A percentile compares a stretch with the other conserved stretches of the same genome.
Conservation (phyloP, 2,113 vertebrate species). For the Desmodus rotundus region DNA sequence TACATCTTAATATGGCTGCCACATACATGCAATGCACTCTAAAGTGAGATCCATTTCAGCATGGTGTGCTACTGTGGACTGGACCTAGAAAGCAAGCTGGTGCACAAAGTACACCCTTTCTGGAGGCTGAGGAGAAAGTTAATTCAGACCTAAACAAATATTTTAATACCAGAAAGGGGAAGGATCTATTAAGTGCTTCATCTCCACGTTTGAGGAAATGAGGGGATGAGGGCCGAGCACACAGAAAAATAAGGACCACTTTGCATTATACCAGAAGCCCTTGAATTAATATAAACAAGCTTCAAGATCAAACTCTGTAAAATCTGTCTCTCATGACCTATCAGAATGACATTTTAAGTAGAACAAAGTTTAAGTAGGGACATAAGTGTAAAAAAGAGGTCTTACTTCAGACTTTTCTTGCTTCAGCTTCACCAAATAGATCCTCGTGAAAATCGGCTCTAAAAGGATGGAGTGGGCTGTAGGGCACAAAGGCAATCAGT, state of each 20-base stretch:
- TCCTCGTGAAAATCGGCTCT: background rate
- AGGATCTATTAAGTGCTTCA: background rate
- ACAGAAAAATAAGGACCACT: background rate
- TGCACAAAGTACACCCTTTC: background rate
- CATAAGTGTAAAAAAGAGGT: background rate
- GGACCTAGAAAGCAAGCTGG: background rate
- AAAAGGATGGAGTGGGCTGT: background rate
- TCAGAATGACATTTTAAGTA: background rate
- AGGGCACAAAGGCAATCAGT: background rate
- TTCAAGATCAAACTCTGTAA: background rate
- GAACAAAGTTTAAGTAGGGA: background rate
- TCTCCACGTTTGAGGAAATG: background rate
- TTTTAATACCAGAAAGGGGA: background rate
- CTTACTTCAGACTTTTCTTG: background rate
- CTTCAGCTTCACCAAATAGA: background rate
- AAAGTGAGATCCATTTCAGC: background rate
- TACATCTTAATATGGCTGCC: background rate
- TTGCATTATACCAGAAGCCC: background rate
- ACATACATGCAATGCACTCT: background rate
- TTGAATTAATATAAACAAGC: background rate
- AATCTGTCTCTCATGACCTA: background rate
- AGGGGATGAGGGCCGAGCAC: fast-evolving
- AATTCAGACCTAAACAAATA: background rate
- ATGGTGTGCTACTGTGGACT: background rate
- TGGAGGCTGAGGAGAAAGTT: background rate